Evolutionary conservation across 2,888 invertebrate species (phyloP), one percentile per base, ranked within the genome.

Genomic region (Boloria euphrosyne): DNA sequence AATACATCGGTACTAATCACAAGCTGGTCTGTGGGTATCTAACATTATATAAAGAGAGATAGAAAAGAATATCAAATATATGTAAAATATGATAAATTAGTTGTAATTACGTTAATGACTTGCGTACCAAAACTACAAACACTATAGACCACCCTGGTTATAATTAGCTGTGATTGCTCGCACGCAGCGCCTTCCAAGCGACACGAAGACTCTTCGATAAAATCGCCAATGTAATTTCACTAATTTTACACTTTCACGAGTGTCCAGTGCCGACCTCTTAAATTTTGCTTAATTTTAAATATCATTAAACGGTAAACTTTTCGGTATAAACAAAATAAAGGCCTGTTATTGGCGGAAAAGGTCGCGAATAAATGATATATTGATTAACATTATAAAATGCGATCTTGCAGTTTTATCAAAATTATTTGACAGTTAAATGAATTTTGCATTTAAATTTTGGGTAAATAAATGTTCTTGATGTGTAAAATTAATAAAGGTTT

Each of bases 171-270:
- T 68, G 66, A 66, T 71, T 69, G 63, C 62, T 53, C 50, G 61
- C 70, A 66, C 62, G 66, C 67, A 59, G 66, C 57, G 53, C 49
- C 54, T 69, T 62, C 69, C 61, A 60, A 55, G 70, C 63, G 65
- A 70, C 70, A 66, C 70, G 68, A 67, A 79, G 71, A 76, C 66
- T 66, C 69, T 65, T 75, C 76, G 74, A 78, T 80, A 78, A 78
- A 72, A 74, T 72, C 69, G 66, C 72, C 64, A 73, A 74, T 76
- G 74, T 80, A 77, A 79, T 77, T 77, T 77, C 69, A 74, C 74
- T 75, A 79, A 82, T 82, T 83, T 83, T 75, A 78, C 75, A 74
- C 74, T 72, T 73, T 71, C 73, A 69, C 68, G 63, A 66, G 66
- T 58, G 65, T 69, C 69, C 59, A 61, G 62, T 47, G 68, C 67